phyloP scores from a whole-genome alignment of 2,888 invertebrate species.

The Nezara viridula region DNA sequence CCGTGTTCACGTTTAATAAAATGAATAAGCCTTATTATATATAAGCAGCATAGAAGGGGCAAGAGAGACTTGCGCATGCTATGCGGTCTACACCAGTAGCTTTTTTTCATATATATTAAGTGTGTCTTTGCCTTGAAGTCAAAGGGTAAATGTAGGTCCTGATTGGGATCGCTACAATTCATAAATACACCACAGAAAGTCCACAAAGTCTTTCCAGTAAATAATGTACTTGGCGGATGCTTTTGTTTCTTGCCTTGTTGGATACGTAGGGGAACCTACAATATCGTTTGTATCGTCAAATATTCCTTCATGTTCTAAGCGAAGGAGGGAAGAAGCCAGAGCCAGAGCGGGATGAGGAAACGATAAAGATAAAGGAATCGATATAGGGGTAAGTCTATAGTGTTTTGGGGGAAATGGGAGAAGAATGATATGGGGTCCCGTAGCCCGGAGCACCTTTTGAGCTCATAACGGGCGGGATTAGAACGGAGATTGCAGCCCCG shows the following conservation, averaged over 20 bases:
- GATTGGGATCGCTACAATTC: no score
- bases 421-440: constrained; percentile 20
- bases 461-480: constrained; percentile 16
- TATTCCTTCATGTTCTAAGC: neutral
- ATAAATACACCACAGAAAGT: no score
- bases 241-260: neutral
- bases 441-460: constrained; percentile 41
- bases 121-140: no score
- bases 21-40: no score
- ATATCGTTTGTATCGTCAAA: constrained; percentile 14
- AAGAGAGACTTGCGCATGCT: no score
- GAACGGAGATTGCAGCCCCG: constrained; percentile 25
- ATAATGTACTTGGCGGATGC: neutral
- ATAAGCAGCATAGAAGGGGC: no score
- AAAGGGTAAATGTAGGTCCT: no score
- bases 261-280: neutral
- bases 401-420: constrained; percentile 33
- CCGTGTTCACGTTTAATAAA: no score
- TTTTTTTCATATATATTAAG: no score
- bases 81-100: no score
- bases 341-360: neutral
- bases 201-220: neutral
- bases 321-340: neutral
- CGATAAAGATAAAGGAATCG: constrained; percentile 1
- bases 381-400: constrained; percentile 16